Conservation (phyloP, 1,140 invertebrate genomes). For the Drosophila burlai region DNA sequence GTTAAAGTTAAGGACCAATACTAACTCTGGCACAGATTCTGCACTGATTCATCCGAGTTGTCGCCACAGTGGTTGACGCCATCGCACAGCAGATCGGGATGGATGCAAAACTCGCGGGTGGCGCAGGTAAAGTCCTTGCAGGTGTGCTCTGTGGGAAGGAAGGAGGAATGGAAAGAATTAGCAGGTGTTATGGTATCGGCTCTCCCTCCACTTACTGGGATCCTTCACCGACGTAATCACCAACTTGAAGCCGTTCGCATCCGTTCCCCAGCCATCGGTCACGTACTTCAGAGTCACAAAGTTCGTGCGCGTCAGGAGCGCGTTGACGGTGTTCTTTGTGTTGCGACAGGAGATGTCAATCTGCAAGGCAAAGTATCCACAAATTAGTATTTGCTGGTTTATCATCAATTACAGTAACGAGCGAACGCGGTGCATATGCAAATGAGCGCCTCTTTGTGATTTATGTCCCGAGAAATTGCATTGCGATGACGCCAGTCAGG, state of each 20-base stretch:
- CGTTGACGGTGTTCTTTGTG: conserved; percentile 93
- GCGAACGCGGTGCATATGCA: conserved; percentile 12
- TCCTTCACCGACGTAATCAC: conserved; percentile 97
- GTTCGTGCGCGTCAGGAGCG: conserved; percentile 95
- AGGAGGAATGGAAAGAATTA: conserved; percentile 2
- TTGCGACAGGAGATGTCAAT: conserved; percentile 95
- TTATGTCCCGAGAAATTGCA: conserved; percentile 21
- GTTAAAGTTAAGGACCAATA: not conserved
- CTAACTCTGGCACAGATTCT: conserved; percentile 93
- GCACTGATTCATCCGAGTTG: conserved; percentile 94
- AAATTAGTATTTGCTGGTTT: conserved; percentile 34
- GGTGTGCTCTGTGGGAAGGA: conserved; percentile 89
- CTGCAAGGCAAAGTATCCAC: conserved; percentile 85
- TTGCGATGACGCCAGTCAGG: not conserved
- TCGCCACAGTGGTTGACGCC: conserved; percentile 96
- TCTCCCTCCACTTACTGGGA: conserved; percentile 90
- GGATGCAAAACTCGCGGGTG: conserved; percentile 94
- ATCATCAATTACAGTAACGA: conserved; percentile 41
- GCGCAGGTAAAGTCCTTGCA: conserved; percentile 95
- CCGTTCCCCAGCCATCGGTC: conserved; percentile 96
- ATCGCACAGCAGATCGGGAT: conserved; percentile 94
- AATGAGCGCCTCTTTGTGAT: conserved; percentile 12
- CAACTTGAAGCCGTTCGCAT: conserved; percentile 95
- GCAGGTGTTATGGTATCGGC: conserved; percentile 1
- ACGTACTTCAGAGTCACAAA: conserved; percentile 97